Percentiles rank a stretch among this genome's conserved stretches.
Evolutionary conservation across 2,888 invertebrate genomes (phyloP).

Genomic region (Xestia rhomboidea): DNA sequence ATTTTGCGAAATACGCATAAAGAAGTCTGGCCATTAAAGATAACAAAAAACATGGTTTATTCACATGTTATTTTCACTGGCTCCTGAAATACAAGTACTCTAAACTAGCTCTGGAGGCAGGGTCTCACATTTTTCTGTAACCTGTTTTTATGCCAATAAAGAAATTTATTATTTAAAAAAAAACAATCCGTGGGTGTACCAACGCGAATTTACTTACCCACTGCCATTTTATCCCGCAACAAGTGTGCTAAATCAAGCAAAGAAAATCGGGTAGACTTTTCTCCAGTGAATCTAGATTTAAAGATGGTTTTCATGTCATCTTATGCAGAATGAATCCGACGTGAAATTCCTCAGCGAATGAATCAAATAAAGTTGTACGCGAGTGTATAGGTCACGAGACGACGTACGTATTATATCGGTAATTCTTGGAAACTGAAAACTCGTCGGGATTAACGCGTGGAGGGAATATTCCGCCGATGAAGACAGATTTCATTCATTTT

Average conservation of each 20-base stretch:
- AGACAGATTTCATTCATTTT: neutral
- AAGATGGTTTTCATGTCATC: constrained; percentile 20
- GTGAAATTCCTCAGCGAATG: neutral
- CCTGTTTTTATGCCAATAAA: no score
- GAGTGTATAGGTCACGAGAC: constrained; percentile 5
- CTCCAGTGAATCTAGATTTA: constrained; percentile 12
- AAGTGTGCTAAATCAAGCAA: constrained; percentile 11
- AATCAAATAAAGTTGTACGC: constrained; percentile 23
- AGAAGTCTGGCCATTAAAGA: neutral
- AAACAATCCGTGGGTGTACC: neutral
- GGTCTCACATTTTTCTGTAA: no score
- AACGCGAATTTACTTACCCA: neutral
- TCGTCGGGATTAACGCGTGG: neutral
- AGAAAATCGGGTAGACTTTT: constrained; percentile 19
- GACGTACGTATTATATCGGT: neutral
- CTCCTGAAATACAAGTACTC: no score
- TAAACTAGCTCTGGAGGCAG: no score
- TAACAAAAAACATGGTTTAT: neutral
- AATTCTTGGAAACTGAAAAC: neutral
- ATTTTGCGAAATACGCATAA: neutral
- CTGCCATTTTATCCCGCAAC: constrained; percentile 22
- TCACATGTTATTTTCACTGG: no score
- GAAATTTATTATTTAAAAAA: no score
- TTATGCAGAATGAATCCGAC: constrained; percentile 27
- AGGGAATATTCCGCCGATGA: neutral